A percentile compares a stretch with the other conserved stretches of the same genome.
phyloP scores from a whole-genome alignment of 2,113 vertebrate species.

The Pyxicephalus adspersus region DNA sequence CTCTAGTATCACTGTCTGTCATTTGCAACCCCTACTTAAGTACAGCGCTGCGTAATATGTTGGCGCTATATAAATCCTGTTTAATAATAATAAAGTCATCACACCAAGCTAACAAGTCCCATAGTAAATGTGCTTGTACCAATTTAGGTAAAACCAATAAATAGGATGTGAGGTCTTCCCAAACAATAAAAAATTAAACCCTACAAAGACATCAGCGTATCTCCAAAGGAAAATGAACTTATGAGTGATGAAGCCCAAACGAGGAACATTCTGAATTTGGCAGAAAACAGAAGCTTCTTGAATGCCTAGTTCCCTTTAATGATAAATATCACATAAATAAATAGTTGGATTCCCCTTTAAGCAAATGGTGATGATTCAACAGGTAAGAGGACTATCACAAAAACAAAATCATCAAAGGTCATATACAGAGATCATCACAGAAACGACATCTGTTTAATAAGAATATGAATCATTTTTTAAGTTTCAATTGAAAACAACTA shows the following conservation, averaged over 20 bases:
- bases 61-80: no score
- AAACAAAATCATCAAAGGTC: neutral
- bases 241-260: no score
- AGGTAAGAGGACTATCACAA: conserved; percentile 9
- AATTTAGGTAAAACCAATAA: neutral
- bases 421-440: no score
- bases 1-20: no score
- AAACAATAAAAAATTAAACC: neutral
- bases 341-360: neutral
- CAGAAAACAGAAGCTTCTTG: neutral
- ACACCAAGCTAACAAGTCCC: neutral
- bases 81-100: no score
- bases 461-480: no score
- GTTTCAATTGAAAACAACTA: no score
- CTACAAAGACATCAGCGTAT: neutral
- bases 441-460: no score
- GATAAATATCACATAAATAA: neutral
- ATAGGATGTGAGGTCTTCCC: neutral
- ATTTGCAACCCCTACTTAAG: no score
- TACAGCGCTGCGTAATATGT: no score
- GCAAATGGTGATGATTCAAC: neutral
- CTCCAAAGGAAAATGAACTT: neutral
- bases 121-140: no score
- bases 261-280: neutral
- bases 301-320: neutral